A percentile compares a stretch with the other conserved stretches of the same genome.
Evolutionary conservation across 2,888 invertebrate genomes (phyloP).

Genomic region (Theretra japonica): DNA sequence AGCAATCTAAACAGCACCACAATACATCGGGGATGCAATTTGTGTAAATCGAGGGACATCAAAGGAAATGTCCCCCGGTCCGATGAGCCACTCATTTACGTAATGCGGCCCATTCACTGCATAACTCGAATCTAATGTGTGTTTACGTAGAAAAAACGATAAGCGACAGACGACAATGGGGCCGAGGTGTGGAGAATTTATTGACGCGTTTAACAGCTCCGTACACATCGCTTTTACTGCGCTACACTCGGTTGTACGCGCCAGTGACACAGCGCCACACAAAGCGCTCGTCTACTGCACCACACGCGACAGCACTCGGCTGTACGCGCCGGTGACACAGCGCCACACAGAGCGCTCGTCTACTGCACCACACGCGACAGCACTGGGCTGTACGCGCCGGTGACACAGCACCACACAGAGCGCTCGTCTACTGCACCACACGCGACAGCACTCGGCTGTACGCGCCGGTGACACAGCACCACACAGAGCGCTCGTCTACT

Average conservation of each 20-base stretch:
- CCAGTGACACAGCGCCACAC: slow-evolving; percentile 6
- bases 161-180: slow-evolving; percentile 2
- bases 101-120: slow-evolving; percentile 32
- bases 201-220: not conserved
- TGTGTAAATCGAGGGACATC: slow-evolving; percentile 32
- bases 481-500: slow-evolving; percentile 8
- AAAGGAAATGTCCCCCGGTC: slow-evolving; percentile 30
- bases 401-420: too few species aligned
- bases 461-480: too few species aligned
- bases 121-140: slow-evolving; percentile 32
- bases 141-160: slow-evolving; percentile 29
- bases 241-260: slow-evolving; percentile 9
- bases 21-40: slow-evolving; percentile 32
- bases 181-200: not conserved
- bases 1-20: slow-evolving; percentile 29
- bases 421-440: slow-evolving; percentile 8
- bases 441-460: too few species aligned
- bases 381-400: too few species aligned
- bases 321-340: too few species aligned
- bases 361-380: too few species aligned
- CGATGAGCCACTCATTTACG: slow-evolving; percentile 31
- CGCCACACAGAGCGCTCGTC: too few species aligned
- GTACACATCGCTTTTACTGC: not conserved
- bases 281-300: not conserved
- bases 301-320: too few species aligned